phyloP scores from a whole-genome alignment of 2,113 vertebrate genomes.

The Epinephelus lanceolatus region DNA sequence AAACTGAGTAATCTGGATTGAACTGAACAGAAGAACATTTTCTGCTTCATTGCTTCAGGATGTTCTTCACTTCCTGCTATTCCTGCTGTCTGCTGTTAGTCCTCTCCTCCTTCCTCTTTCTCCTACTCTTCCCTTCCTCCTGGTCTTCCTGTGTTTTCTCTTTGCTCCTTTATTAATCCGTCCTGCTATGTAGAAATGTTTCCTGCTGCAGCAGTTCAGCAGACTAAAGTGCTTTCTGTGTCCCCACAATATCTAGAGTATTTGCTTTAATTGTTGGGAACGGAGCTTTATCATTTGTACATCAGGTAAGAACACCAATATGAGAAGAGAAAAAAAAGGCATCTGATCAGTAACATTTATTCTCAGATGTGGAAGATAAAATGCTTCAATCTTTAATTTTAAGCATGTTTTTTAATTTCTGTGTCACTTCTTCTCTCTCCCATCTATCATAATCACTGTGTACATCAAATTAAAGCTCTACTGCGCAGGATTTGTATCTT shows the following conservation, averaged over 20 bases:
- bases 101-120: neutral
- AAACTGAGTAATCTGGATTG: neutral
- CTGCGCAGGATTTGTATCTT: neutral
- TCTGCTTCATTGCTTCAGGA: neutral
- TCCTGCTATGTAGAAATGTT: neutral
- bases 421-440: neutral
- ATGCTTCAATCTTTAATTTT: too few relatives aligned
- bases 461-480: neutral
- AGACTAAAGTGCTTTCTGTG: neutral
- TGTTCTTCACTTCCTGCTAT: conserved; percentile 14
- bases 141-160: neutral
- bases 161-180: neutral
- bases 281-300: neutral
- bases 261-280: neutral
- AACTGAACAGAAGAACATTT: conserved; percentile 16
- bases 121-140: neutral
- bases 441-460: neutral
- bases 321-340: neutral
- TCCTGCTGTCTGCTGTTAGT: neutral
- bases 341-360: too few relatives aligned
- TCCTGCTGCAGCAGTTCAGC: neutral
- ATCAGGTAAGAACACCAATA: neutral
- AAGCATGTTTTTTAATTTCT: neutral
- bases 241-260: too few relatives aligned
- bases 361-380: neutral